Conservation (phyloP, 2,888 invertebrate genomes). For the Salticus scenicus region DNA sequence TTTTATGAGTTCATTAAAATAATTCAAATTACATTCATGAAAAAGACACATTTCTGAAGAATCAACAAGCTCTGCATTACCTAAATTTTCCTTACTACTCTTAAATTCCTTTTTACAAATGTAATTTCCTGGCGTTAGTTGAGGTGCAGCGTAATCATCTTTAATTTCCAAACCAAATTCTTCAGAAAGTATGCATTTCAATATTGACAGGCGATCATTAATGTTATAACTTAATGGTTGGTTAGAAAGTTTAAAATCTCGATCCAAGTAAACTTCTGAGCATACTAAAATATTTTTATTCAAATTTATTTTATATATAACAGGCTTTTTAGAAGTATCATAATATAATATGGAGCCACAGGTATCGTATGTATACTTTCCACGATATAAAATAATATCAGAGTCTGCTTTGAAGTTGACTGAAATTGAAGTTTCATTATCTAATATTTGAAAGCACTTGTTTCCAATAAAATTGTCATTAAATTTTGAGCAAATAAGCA, state of each 20-base stretch:
- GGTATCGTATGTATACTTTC: conserved; percentile 8
- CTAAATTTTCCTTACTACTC: conserved; percentile 3
- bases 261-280: conserved; percentile 41
- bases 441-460: background rate
- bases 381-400: background rate
- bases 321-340: conserved; percentile 12
- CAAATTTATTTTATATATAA: background rate
- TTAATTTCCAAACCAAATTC: conserved; percentile 18
- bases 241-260: background rate
- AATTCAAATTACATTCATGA: background rate
- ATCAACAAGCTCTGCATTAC: conserved; percentile 14
- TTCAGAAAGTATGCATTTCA: conserved; percentile 31
- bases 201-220: background rate
- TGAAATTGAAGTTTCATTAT: background rate
- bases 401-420: background rate
- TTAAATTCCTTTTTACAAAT: background rate
- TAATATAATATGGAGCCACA: background rate
- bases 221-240: background rate
- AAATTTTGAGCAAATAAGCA: conserved; percentile 33
- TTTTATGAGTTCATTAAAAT: background rate
- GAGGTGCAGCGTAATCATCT: background rate
- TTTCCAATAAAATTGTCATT: background rate
- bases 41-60: background rate
- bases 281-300: background rate
- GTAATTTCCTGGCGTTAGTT: conserved; percentile 19